Conservation (phyloP, 2,113 vertebrate genomes). For the Corvus cornix region DNA sequence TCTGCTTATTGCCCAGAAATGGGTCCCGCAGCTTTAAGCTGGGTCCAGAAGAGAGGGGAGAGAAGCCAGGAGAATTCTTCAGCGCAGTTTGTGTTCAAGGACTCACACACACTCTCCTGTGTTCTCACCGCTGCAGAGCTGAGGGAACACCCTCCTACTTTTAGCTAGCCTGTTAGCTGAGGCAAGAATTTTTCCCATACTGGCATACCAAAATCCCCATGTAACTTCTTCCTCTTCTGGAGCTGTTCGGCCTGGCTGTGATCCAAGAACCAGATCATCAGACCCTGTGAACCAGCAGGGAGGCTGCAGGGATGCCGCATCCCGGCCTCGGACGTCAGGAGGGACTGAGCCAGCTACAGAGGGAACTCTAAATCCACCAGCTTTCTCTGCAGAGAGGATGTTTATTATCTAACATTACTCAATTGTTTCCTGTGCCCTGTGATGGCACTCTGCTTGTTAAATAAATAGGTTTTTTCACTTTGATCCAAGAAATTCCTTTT, state of each 20-base stretch:
- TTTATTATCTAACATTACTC: neutral
- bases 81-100: neutral
- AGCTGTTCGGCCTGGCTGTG: neutral
- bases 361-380: neutral
- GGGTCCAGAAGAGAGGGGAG: neutral
- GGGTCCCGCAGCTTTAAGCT: neutral
- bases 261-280: neutral
- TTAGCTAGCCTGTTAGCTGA: neutral
- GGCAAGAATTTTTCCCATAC: neutral
- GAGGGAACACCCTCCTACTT: neutral
- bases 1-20: neutral
- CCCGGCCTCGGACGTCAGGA: fast-evolving
- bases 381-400: neutral
- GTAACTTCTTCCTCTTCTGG: neutral
- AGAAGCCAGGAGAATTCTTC: neutral
- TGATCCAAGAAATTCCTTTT: neutral
- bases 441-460: neutral
- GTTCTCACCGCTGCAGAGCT: neutral
- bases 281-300: neutral
- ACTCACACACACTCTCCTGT: neutral
- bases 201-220: fast-evolving
- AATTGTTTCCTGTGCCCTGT: neutral
- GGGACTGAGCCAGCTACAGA: neutral
- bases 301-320: fast-evolving
- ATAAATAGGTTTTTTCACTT: neutral